Percentiles rank a stretch among this genome's conserved stretches.
phyloP scores from a whole-genome alignment of 2,113 vertebrate species.

The Micromys minutus region DNA sequence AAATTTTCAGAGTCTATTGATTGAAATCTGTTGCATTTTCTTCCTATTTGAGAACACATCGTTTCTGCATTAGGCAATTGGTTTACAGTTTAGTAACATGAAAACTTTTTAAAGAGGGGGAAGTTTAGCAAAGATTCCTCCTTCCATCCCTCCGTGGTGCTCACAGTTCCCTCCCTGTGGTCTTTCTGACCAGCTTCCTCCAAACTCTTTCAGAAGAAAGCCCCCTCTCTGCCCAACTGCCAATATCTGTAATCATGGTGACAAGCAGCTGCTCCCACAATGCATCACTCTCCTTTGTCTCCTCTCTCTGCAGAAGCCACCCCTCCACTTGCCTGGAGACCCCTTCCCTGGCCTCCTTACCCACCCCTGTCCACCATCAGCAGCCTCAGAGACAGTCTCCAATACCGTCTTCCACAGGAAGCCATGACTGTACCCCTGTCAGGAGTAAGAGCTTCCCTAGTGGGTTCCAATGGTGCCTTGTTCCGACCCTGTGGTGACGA shows the following conservation, averaged over 20 bases:
- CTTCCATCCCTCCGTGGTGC: neutral
- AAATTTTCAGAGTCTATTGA: slow-evolving; percentile 65
- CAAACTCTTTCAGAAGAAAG: slow-evolving; percentile 9
- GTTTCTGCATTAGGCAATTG: slow-evolving; percentile 51
- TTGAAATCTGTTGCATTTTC: slow-evolving; percentile 66
- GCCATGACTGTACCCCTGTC: neutral
- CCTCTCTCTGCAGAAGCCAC: neutral
- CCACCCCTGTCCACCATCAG: neutral
- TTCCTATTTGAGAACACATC: slow-evolving; percentile 56
- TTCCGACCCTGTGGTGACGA: neutral
- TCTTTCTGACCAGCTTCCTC: neutral
- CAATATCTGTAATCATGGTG: neutral
- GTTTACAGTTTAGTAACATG: slow-evolving; percentile 53
- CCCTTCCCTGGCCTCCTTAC: neutral
- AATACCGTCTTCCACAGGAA: neutral
- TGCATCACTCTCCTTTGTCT: neutral
- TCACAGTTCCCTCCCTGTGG: neutral
- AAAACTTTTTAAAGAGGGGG: slow-evolving; percentile 32
- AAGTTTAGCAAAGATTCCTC: neutral
- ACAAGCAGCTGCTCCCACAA: slow-evolving; percentile 37
- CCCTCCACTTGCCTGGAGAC: neutral
- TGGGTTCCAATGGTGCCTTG: fast-evolving
- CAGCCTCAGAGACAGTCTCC: neutral
- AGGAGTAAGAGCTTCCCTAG: neutral
- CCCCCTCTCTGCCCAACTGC: neutral